Conservation (phyloP, 2,113 vertebrate genomes). For the Mystacornis crossleyi region DNA sequence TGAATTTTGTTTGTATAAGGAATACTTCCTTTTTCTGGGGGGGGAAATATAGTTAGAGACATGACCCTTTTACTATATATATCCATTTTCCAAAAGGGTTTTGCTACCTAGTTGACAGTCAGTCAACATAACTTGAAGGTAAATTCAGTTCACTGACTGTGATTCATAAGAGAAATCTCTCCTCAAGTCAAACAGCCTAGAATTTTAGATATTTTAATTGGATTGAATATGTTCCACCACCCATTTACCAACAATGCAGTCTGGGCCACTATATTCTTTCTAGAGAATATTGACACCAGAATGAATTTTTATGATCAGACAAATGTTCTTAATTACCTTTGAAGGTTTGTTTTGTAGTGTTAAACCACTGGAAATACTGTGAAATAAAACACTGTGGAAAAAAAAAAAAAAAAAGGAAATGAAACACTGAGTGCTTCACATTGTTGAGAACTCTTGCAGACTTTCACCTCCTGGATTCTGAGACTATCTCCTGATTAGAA, state of each 20-base stretch:
- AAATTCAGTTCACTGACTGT: neutral
- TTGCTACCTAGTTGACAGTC: neutral
- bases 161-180: neutral
- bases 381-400: neutral
- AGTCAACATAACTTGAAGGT: neutral
- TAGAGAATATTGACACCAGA: neutral
- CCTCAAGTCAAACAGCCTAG: neutral
- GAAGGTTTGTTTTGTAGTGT: neutral
- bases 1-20: slow-evolving; percentile 43
- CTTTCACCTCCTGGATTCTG: neutral
- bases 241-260: neutral
- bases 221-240: neutral
- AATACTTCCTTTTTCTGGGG: slow-evolving; percentile 17
- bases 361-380: neutral
- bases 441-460: no score
- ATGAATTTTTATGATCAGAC: neutral
- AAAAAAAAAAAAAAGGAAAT: neutral
- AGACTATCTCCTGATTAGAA: neutral
- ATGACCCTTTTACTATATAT: neutral
- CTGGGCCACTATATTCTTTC: neutral
- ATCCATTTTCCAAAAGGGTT: neutral
- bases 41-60: neutral
- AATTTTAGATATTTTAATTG: neutral
- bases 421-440: neutral
- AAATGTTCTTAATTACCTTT: neutral